Percentiles rank a stretch among this genome's conserved stretches.
Evolutionary conservation across 2,113 vertebrate genomes (phyloP).

Genomic region (Emydura subglobosa): DNA sequence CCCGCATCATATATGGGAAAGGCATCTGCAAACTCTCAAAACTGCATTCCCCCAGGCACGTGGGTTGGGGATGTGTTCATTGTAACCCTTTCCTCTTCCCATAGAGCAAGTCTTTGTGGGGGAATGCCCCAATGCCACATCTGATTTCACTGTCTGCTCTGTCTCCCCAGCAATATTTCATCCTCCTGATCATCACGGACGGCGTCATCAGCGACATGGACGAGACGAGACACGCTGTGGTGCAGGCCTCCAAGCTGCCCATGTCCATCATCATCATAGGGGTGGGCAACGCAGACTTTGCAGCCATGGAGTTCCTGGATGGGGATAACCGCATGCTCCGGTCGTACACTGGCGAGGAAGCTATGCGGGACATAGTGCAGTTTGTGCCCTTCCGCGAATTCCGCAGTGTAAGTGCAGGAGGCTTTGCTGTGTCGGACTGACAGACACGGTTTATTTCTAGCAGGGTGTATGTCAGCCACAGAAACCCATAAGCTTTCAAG

Average conservation of each 20-base stretch:
- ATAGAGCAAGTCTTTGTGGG: neutral
- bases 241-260: constrained; percentile 95
- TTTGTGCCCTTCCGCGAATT: constrained; percentile 98
- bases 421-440: no score
- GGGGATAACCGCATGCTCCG: constrained; percentile 91
- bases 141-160: neutral
- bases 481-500: neutral
- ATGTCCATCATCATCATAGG: constrained; percentile 99
- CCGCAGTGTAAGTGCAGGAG: constrained; percentile 87
- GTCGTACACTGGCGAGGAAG: constrained; percentile 93
- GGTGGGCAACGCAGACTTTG: constrained; percentile 96
- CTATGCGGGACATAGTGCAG: constrained; percentile 94
- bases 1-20: neutral
- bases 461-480: neutral
- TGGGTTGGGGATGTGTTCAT: neutral
- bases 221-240: constrained; percentile 92
- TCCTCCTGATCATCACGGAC: constrained; percentile 96
- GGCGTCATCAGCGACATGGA: constrained; percentile 99
- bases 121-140: accelerated
- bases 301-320: constrained; percentile 97
- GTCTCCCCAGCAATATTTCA: constrained; percentile 93
- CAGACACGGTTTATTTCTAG: neutral
- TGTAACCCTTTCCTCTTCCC: neutral
- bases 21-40: neutral
- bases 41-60: neutral